Conservation (phyloP, 2,113 vertebrate genomes). For the Gobiocypris rarus region DNA sequence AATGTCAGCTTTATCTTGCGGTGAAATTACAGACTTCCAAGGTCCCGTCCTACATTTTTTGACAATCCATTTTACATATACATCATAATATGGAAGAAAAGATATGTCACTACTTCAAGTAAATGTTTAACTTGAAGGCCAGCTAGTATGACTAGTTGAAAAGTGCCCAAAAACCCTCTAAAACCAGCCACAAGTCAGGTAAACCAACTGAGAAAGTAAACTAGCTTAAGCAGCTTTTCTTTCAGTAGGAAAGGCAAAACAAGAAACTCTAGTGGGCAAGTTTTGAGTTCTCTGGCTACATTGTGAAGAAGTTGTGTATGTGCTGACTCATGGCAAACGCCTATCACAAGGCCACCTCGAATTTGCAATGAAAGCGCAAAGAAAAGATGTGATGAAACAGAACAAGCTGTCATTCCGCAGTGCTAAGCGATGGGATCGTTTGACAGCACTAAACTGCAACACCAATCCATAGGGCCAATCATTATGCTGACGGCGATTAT, state of each 20-base stretch:
- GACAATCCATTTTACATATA: not conserved
- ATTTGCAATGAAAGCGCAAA: not conserved
- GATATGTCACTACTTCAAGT: too few relatives aligned
- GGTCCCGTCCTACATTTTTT: not conserved
- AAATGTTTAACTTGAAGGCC: not conserved
- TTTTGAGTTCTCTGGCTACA: not conserved
- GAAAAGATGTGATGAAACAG: constrained; percentile 9
- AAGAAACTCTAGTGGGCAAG: not conserved
- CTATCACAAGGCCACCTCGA: constrained; percentile 2
- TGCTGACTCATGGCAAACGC: constrained; percentile 16
- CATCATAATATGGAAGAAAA: not conserved
- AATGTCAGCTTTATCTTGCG: not conserved
- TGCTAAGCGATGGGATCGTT: constrained; percentile 15
- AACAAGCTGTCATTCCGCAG: constrained; percentile 41
- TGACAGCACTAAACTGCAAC: constrained; percentile 38
- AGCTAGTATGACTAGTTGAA: not conserved
- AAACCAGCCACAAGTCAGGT: not conserved
- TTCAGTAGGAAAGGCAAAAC: not conserved
- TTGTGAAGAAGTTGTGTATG: not conserved
- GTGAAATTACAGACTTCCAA: not conserved
- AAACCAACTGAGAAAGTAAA: not conserved
- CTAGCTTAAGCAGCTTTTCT: not conserved
- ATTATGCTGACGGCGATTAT: constrained; percentile 24
- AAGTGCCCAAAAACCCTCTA: not conserved
- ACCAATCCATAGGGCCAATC: constrained; percentile 13